Conservation (phyloP, 2,797 vertebrate genomes). For the Falco berigora region DNA sequence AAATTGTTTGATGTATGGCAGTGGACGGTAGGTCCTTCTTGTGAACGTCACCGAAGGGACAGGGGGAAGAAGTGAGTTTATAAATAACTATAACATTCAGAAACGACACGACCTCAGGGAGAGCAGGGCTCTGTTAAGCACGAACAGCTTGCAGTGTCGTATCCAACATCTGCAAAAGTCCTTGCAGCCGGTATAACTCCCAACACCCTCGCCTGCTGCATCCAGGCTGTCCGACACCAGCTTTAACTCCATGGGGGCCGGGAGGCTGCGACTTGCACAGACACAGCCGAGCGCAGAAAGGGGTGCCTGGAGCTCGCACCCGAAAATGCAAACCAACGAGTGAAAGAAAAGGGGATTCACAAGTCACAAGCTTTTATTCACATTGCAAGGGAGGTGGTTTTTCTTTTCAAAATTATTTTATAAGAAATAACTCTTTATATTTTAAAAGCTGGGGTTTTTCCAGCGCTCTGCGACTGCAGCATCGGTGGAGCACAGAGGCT, state of each 20-base stretch:
- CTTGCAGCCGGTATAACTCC: background rate
- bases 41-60: background rate
- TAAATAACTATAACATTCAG: background rate
- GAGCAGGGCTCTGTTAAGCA: background rate
- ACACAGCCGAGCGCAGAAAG: fast-evolving
- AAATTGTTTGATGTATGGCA: background rate
- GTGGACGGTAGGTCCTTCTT: background rate
- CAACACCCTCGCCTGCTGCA: background rate
- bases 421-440: fast-evolving
- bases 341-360: background rate
- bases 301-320: background rate
- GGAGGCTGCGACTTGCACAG: background rate
- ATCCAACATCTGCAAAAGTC: slow-evolving; percentile 22
- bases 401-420: background rate
- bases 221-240: background rate
- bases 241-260: fast-evolving
- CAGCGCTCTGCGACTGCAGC: fast-evolving
- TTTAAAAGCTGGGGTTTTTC: background rate
- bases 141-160: background rate
- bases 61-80: background rate
- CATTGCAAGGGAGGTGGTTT: fast-evolving
- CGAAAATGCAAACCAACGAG: background rate
- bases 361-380: background rate
- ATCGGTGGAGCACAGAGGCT: fast-evolving
- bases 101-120: background rate